These are phyloP conservation scores for Hybognathus amarus DNA, from an alignment of 2,797 vertebrate genomes.

Conservation along the genomic window DNA sequence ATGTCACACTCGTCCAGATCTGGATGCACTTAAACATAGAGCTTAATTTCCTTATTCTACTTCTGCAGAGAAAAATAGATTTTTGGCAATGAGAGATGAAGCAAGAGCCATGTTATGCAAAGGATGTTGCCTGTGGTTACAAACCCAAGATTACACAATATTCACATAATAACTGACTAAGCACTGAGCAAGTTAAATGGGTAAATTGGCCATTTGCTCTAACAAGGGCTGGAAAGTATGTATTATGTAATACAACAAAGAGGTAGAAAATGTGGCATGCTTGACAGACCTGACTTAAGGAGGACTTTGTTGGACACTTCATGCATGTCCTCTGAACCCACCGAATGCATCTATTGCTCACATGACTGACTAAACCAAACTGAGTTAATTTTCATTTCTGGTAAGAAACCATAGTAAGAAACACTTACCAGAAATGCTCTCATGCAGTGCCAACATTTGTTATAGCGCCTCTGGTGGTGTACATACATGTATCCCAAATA, in stretches of 20 bases:
- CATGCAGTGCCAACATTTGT: neutral
- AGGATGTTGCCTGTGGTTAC: slow-evolving; percentile 7
- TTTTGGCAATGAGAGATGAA: neutral
- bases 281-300: neutral
- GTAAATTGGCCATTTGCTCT: neutral
- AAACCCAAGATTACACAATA: slow-evolving; percentile 34
- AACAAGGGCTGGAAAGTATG: neutral
- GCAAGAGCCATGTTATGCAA: neutral
- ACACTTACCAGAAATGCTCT: neutral
- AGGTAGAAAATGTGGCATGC: neutral
- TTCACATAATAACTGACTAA: neutral
- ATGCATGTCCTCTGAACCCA: neutral
- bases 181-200: neutral
- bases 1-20: neutral
- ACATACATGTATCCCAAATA: neutral
- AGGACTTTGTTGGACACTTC: neutral
- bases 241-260: neutral
- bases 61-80: neutral
- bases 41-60: neutral
- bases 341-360: neutral
- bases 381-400: neutral
- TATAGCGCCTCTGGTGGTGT: neutral
- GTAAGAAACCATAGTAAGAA: neutral
- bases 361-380: neutral
- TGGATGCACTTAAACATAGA: neutral